Percentiles rank a stretch among this genome's conserved stretches.
phyloP scores from a whole-genome alignment of 2,113 vertebrate species.

The Podarcis cretensis region DNA sequence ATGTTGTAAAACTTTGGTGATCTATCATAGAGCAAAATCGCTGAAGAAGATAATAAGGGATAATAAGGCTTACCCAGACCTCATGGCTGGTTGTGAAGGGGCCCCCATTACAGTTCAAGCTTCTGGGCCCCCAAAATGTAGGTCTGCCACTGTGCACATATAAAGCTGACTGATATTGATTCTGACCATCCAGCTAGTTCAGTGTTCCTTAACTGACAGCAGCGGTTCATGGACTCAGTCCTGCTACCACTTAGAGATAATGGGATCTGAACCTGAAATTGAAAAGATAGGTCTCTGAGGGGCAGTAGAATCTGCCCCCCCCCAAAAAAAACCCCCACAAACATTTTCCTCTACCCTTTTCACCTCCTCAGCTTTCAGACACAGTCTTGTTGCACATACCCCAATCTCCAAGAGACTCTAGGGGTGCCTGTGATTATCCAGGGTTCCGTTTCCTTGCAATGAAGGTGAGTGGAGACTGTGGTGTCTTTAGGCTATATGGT shows the following conservation, averaged over 20 bases:
- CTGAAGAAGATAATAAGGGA: no score
- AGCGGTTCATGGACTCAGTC: background rate
- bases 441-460: no score
- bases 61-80: no score
- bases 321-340: background rate
- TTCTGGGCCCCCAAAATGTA: background rate
- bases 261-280: background rate
- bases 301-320: background rate
- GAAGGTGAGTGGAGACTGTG: no score
- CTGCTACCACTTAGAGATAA: background rate
- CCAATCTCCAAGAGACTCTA: no score
- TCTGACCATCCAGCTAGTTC: background rate
- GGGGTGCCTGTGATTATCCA: background rate
- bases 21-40: no score
- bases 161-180: background rate
- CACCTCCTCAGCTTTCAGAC: background rate
- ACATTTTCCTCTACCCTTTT: background rate
- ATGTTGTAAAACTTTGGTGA: no score
- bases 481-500: no score
- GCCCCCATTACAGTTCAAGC: no score
- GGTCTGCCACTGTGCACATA: background rate
- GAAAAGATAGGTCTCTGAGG: background rate
- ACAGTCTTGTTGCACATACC: no score
- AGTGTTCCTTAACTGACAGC: background rate
- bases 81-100: no score